Evolutionary conservation across 2,113 vertebrate genomes (phyloP).

Genomic region (Alouatta palliata): DNA sequence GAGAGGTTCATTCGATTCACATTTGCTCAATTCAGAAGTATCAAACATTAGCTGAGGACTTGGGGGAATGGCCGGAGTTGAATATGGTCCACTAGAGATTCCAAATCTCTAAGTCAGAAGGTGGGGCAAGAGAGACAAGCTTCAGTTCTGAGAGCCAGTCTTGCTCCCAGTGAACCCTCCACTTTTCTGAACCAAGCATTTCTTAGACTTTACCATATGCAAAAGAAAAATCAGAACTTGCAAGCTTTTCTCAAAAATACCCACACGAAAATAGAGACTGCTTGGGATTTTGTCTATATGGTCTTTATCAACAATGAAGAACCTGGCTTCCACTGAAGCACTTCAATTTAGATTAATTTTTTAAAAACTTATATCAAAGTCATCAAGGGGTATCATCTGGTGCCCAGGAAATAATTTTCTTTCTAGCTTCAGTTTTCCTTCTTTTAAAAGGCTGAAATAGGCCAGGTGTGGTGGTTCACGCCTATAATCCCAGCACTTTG

Average conservation of each 20-base stretch:
- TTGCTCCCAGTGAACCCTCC: background rate
- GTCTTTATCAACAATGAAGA: background rate
- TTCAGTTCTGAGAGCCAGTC: background rate
- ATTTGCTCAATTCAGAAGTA: background rate
- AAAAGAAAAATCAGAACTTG: background rate
- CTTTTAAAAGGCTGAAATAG: slow-evolving; percentile 28
- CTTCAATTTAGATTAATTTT: slow-evolving; percentile 1
- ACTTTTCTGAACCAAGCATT: background rate
- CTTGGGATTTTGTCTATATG: background rate
- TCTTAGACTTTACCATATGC: background rate
- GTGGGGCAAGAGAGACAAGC: background rate
- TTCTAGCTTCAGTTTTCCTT: slow-evolving; percentile 11
- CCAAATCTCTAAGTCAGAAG: background rate
- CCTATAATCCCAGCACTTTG: too few relatives aligned
- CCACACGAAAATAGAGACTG: background rate
- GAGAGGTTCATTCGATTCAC: background rate
- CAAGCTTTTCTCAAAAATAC: background rate
- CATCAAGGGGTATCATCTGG: background rate
- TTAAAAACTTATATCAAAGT: slow-evolving; percentile 2
- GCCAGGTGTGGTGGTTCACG: too few relatives aligned
- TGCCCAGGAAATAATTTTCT: background rate
- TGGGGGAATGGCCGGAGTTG: background rate
- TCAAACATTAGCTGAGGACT: background rate
- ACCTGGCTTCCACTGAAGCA: background rate
- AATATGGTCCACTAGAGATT: background rate